Evolutionary conservation across 2,888 invertebrate genomes (phyloP).

Genomic region (Plemyria rubiginata): DNA sequence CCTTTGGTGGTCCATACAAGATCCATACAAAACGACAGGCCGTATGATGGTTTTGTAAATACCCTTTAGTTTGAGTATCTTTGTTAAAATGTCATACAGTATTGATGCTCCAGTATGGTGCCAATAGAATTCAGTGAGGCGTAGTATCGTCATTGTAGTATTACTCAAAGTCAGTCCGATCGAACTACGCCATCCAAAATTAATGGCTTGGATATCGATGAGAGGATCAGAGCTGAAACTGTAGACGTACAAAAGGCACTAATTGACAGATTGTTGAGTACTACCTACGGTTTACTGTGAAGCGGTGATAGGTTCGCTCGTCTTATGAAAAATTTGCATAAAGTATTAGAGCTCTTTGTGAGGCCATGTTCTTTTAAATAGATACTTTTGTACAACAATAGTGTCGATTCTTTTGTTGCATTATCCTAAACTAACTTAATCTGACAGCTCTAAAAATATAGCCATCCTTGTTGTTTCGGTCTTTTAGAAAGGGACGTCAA

Average conservation of each 20-base stretch:
- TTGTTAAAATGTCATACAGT: too few relatives aligned
- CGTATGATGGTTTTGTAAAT: too few relatives aligned
- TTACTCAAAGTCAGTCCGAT: neutral
- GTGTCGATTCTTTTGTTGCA: too few relatives aligned
- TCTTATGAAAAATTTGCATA: slow-evolving; percentile 48
- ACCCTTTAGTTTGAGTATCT: too few relatives aligned
- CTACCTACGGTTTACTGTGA: neutral
- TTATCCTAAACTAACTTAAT: too few relatives aligned
- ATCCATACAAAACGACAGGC: too few relatives aligned
- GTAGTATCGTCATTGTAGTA: neutral
- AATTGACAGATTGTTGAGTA: neutral
- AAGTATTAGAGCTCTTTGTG: slow-evolving; percentile 24
- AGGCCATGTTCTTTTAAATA: neutral
- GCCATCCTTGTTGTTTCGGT: too few relatives aligned
- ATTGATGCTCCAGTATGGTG: too few relatives aligned
- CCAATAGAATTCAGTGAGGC: too few relatives aligned
- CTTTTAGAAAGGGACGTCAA: too few relatives aligned
- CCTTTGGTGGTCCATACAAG: too few relatives aligned
- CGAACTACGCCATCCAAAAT: neutral
- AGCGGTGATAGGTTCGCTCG: neutral
- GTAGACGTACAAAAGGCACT: neutral
- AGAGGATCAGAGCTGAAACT: neutral
- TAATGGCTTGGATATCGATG: neutral
- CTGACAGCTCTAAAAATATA: too few relatives aligned
- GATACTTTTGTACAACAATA: neutral